A percentile compares a stretch with the other conserved stretches of the same genome.
Conservation (phyloP, 2,113 vertebrate species). For the Porphyrio hochstetteri region DNA sequence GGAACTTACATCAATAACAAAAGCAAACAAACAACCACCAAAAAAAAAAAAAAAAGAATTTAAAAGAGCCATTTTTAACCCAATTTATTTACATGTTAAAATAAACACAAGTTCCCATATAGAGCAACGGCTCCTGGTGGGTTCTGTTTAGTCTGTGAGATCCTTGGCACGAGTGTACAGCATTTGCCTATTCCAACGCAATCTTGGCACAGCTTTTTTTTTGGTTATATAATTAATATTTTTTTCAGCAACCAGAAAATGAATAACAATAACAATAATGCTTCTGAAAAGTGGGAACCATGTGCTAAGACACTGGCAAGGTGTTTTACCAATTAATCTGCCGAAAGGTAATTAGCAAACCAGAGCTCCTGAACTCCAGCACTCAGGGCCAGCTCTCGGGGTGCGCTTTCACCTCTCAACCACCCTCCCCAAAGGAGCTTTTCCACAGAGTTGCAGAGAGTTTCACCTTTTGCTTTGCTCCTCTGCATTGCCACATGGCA, state of each 20-base stretch:
- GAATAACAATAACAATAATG: neutral
- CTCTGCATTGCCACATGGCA: constrained; percentile 9
- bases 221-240: constrained; percentile 1
- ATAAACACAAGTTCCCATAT: neutral
- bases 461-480: neutral
- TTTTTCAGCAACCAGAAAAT: constrained; percentile 12
- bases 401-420: neutral
- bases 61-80: constrained; percentile 11
- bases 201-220: constrained; percentile 27
- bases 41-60: neutral
- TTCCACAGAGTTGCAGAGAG: neutral
- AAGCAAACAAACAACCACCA: neutral
- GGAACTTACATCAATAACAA: constrained; percentile 6
- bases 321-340: constrained; percentile 40
- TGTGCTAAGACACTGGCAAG: neutral
- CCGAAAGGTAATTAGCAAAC: constrained; percentile 28
- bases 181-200: constrained; percentile 24
- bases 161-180: neutral
- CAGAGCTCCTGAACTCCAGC: neutral
- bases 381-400: neutral
- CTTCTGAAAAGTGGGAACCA: neutral
- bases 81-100: constrained; percentile 35
- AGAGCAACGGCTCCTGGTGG: constrained; percentile 22
- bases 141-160: constrained; percentile 55
- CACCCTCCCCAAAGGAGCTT: neutral